These are phyloP conservation scores for human DNA, from an alignment of 2,113 vertebrate species.

Conservation along the genomic window DNA sequence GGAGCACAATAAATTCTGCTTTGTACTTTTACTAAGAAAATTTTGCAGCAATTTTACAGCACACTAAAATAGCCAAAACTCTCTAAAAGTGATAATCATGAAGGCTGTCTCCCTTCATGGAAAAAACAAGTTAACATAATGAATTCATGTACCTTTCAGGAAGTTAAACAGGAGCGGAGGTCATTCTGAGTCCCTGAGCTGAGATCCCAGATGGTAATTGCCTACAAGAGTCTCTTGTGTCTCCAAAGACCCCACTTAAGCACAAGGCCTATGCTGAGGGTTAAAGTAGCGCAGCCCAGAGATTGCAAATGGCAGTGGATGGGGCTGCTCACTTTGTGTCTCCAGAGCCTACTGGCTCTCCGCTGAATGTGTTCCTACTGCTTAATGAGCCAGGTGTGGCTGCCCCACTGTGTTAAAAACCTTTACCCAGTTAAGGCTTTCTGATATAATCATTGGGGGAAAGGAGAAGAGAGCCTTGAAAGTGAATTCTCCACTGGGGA, in stretches of 20 bases:
- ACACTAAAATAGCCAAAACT: neutral
- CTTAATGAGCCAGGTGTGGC: neutral
- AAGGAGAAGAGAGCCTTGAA: neutral
- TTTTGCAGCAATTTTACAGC: neutral
- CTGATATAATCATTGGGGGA: neutral
- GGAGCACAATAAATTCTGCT: neutral
- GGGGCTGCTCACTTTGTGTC: neutral
- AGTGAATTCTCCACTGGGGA: neutral
- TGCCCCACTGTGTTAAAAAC: neutral
- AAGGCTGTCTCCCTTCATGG: neutral
- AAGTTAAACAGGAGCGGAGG: neutral
- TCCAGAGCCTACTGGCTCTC: neutral
- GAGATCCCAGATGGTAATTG: neutral
- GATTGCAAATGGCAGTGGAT: too few relatives aligned
- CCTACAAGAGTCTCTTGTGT: neutral
- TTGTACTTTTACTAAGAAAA: constrained; percentile 44
- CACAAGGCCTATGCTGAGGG: neutral
- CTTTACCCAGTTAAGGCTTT: neutral
- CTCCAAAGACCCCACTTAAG: neutral
- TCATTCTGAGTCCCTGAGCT: neutral
- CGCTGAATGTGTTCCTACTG: neutral
- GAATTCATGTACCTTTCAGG: neutral
- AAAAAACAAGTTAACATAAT: neutral
- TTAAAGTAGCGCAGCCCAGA: neutral
- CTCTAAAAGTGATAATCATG: neutral